A percentile compares a stretch with the other conserved stretches of the same genome.
Evolutionary conservation across 2,113 vertebrate genomes (phyloP).

Genomic region (Eulacestoma nigropectus): DNA sequence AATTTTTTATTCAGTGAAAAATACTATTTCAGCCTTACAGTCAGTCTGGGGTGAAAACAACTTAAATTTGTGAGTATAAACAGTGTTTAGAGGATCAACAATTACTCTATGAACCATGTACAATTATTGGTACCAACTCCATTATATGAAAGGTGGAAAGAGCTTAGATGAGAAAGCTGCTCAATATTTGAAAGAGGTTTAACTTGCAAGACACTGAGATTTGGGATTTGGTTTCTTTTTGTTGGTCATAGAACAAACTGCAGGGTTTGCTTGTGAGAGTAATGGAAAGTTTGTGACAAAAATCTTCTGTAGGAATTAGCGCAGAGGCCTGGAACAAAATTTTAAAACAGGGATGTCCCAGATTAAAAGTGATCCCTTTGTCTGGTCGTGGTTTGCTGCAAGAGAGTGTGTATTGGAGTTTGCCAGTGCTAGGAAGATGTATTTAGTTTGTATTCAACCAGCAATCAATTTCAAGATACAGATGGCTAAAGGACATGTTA

Average conservation of each 20-base stretch:
- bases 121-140: neutral
- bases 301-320: neutral
- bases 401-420: neutral
- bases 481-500: neutral
- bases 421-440: neutral
- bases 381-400: neutral
- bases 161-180: neutral
- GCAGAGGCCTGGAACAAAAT: neutral
- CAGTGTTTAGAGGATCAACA: neutral
- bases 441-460: neutral
- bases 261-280: neutral
- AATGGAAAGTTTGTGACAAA: neutral
- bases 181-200: neutral
- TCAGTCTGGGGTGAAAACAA: neutral
- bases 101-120: neutral
- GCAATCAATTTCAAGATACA: neutral
- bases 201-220: neutral
- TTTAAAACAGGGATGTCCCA: fast-evolving
- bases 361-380: neutral
- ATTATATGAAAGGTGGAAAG: neutral
- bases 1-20: neutral
- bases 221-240: neutral
- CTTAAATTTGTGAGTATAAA: neutral
- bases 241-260: neutral
- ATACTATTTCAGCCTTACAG: neutral